Evolutionary conservation across 2,888 invertebrate species (phyloP), one percentile per base, ranked within the genome.

Genomic region (Oxystoma pomonae): DNA sequence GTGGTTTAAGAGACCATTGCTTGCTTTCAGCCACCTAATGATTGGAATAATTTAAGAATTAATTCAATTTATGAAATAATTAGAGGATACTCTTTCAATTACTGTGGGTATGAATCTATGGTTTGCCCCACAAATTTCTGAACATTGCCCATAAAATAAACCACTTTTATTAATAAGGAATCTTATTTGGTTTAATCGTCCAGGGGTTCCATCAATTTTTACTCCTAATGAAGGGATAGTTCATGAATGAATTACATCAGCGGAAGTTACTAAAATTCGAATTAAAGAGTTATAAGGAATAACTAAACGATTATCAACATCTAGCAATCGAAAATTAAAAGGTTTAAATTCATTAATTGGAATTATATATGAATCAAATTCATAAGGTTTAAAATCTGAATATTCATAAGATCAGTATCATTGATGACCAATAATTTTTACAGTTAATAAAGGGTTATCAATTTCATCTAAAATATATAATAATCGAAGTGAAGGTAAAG

Each of bases 51-150:
- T n/a, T 50, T 61, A 19, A 61, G 62, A 50, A 18, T 20, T 16
- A 49, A 86, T 81, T 85, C 84, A 86, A 76, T 83, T 83, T 80
- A 85, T 83, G 75, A 86, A 86, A 70, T 76, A 81, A 74, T 81
- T 82, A 72, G 81, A 77, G 65, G 81, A 78, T 60, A 84, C 81
- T 74, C 82, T 83, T 85, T 88, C 87, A 73, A 87, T 78, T 64
- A 85, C 83, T 84, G 90, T 90, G 35, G 90, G 90, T 81, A 91
- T 91, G 85, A 91, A 91, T 64, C 89, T 89, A 78, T 91, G 90
- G 77, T 91, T 90, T 60, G 87, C 85, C 0, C 90, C 90, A 81
- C 90, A 91, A 82, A 91, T 90, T 86, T 91, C 90, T 71, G 90
- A 91, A 77, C 90, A 91, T 85, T 91, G 90, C 0, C 90, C 90